phyloP scores from a whole-genome alignment of 2,888 invertebrate species.

The Horisme vitalbata region DNA sequence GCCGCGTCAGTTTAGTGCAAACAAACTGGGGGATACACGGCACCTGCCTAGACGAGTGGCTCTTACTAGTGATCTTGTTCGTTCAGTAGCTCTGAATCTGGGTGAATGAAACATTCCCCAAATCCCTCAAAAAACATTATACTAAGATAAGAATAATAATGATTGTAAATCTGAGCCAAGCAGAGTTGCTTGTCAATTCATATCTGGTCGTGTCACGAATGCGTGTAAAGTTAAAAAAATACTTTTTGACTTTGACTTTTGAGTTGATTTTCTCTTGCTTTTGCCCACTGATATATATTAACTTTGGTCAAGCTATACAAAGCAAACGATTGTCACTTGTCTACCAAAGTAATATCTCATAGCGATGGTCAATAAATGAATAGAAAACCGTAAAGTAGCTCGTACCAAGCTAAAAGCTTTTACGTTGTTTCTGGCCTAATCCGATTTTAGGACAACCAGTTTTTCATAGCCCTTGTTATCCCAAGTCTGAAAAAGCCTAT shows the following conservation, averaged over 20 bases:
- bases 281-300: not conserved
- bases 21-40: conserved; percentile 38
- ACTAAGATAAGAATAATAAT: not conserved
- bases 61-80: not conserved
- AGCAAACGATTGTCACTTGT: not conserved
- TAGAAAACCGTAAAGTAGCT: conserved; percentile 1
- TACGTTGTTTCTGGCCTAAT: conserved; percentile 1
- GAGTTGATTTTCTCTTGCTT: too few relatives aligned
- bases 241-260: too few relatives aligned
- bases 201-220: too few relatives aligned
- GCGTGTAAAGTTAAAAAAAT: too few relatives aligned
- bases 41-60: conserved; percentile 19
- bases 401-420: conserved; percentile 2
- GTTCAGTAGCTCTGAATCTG: not conserved
- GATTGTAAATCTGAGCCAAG: too few relatives aligned
- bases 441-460: conserved; percentile 1
- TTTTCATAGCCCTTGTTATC: conserved; percentile 7
- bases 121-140: not conserved
- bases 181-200: too few relatives aligned
- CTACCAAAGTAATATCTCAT: not conserved
- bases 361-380: conserved; percentile 1
- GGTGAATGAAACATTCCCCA: too few relatives aligned
- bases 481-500: not conserved
- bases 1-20: conserved; percentile 59
- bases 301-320: not conserved